phyloP scores from a whole-genome alignment of 2,888 invertebrate species.

The Himalopsyche anomala region DNA sequence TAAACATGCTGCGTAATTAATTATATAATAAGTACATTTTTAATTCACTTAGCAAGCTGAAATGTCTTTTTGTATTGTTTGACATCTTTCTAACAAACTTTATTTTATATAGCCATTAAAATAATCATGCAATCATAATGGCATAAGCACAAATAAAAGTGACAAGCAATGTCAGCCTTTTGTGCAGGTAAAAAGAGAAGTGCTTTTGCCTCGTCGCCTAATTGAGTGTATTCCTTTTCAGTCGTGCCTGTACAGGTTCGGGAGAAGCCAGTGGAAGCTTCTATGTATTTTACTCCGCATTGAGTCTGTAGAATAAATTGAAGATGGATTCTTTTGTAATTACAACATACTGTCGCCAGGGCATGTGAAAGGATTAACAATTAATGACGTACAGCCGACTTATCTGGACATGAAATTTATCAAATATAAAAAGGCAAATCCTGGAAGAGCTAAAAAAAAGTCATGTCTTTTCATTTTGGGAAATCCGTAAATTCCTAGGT shows the following conservation, averaged over 20 bases:
- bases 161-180: constrained; percentile 23
- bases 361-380: constrained; percentile 5
- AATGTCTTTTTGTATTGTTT: too few relatives aligned
- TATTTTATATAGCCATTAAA: constrained; percentile 27
- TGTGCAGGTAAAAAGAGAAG: background rate
- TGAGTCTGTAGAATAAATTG: background rate
- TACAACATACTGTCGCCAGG: constrained; percentile 50
- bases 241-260: background rate
- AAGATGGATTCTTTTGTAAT: constrained; percentile 41
- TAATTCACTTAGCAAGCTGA: background rate
- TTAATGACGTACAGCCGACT: background rate
- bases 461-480: too few relatives aligned
- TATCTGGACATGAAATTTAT: background rate
- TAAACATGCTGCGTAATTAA: too few relatives aligned
- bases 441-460: too few relatives aligned
- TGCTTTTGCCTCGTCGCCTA: constrained; percentile 30
- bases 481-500: too few relatives aligned
- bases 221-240: constrained; percentile 37
- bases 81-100: background rate
- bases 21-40: background rate
- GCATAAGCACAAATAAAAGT: background rate
- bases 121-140: constrained; percentile 11
- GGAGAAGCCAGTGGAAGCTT: background rate
- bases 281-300: background rate
- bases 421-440: too few relatives aligned